A percentile compares a stretch with the other conserved stretches of the same genome.
Evolutionary conservation across 2,113 vertebrate genomes (phyloP).

Genomic region (Bettongia penicillata): DNA sequence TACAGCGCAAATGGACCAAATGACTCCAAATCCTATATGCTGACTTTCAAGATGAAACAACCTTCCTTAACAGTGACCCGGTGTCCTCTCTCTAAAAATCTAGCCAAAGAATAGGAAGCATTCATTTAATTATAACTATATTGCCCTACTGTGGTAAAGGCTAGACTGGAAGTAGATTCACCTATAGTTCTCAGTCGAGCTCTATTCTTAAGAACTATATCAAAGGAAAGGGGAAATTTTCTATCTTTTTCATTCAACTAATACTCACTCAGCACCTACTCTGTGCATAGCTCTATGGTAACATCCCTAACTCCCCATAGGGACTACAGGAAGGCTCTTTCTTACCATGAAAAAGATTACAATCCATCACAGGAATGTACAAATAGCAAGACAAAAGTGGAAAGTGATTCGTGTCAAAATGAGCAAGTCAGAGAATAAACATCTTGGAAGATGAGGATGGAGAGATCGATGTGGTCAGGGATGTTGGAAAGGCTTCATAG

Average conservation of each 20-base stretch:
- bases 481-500: neutral
- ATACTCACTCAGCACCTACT: neutral
- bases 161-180: neutral
- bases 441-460: neutral
- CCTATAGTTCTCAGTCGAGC: neutral
- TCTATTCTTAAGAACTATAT: neutral
- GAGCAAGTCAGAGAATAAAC: neutral
- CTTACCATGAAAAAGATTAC: neutral
- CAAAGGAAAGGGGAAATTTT: neutral
- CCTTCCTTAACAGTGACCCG: neutral
- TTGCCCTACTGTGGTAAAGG: neutral
- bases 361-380: neutral
- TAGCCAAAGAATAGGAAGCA: neutral
- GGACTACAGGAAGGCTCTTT: neutral
- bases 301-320: neutral
- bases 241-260: neutral
- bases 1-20: neutral
- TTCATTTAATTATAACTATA: neutral
- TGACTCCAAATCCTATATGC: neutral
- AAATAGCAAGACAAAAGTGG: neutral
- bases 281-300: neutral
- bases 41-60: neutral
- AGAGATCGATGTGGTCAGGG: neutral
- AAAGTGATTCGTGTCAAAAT: neutral
- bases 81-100: neutral